Percentiles rank a stretch among this genome's conserved stretches.
Evolutionary conservation across 1,140 invertebrate species (phyloP).

Genomic region (Metopolophium dirhodum): DNA sequence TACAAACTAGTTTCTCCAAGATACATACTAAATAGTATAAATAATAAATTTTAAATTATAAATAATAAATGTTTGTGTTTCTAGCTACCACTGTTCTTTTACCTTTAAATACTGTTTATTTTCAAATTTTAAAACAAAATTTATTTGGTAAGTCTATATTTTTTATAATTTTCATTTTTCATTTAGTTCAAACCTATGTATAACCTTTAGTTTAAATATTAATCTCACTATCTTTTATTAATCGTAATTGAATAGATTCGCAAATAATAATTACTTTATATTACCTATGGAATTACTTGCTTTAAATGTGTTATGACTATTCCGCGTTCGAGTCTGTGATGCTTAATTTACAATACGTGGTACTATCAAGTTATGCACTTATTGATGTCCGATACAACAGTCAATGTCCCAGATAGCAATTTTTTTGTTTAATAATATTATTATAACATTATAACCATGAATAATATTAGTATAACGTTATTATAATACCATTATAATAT

Average conservation of each 20-base stretch:
- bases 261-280: background rate
- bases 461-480: no score
- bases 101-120: no score
- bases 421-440: no score
- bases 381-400: background rate
- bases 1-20: no score
- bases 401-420: background rate
- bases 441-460: no score
- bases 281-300: background rate
- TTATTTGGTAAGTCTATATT: no score
- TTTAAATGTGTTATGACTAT: background rate
- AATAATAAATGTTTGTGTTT: no score
- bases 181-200: background rate
- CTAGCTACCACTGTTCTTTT: no score
- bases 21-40: no score
- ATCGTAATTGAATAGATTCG: background rate
- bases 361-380: background rate
- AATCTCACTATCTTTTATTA: background rate
- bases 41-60: no score
- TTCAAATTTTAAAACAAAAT: no score
- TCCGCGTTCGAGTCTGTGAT: background rate
- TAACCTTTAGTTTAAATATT: background rate
- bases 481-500: no score
- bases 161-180: background rate
- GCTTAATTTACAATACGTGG: background rate